Conservation (phyloP, 2,113 vertebrate species). For the Sylvilagus bachmani region DNA sequence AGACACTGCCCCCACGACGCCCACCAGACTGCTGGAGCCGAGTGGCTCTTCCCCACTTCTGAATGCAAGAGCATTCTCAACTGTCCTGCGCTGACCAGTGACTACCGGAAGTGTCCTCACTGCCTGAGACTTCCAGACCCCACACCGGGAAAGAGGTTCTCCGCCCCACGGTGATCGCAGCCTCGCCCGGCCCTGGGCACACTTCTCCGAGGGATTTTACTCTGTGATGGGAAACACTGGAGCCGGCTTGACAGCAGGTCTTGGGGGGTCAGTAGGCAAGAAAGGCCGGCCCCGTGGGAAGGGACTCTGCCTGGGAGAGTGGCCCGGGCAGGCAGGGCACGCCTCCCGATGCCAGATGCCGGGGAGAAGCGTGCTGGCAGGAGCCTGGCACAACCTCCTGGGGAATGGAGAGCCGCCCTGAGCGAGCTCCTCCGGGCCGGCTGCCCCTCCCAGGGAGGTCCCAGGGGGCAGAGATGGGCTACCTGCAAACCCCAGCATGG, state of each 20-base stretch:
- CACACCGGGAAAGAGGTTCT: conserved; percentile 70
- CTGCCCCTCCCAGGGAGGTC: not conserved
- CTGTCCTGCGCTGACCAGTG: not conserved
- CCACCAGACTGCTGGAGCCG: conserved; percentile 25
- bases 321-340: not conserved
- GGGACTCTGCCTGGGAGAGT: not conserved
- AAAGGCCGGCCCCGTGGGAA: rapidly evolving
- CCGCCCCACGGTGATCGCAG: not conserved
- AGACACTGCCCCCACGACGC: not conserved
- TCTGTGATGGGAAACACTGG: not conserved
- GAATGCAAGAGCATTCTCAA: conserved; percentile 30
- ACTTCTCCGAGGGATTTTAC: conserved; percentile 35
- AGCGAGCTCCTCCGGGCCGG: conserved; percentile 60
- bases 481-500: not conserved
- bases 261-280: not conserved
- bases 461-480: not conserved
- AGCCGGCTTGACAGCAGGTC: not conserved
- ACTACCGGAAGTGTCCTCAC: conserved; percentile 72
- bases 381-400: conserved; percentile 50
- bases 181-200: conserved; percentile 18
- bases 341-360: not conserved
- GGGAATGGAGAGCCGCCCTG: not conserved
- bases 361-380: not conserved
- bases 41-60: not conserved
- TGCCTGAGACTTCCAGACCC: conserved; percentile 70